Percentiles rank a stretch among this genome's conserved stretches.
These are phyloP conservation scores for Donacobius atricapilla DNA, from an alignment of 2,113 vertebrate genomes.

Conservation along the genomic window DNA sequence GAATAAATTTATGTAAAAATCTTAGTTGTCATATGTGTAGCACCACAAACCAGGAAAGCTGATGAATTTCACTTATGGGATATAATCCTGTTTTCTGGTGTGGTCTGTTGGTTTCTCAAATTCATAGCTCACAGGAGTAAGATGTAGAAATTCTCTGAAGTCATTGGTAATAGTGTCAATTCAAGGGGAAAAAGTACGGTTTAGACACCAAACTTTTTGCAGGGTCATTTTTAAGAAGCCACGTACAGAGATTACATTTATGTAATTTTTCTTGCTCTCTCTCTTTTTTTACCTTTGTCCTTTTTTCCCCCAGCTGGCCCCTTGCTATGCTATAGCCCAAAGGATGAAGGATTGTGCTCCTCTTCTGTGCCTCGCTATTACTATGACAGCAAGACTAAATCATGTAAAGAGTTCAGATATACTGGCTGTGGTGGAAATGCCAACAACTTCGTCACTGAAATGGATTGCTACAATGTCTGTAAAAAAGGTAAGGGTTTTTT, in stretches of 20 bases:
- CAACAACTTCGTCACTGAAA: constrained; percentile 85
- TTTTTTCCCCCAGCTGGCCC: constrained; percentile 68
- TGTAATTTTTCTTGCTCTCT: background rate
- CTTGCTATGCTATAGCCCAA: constrained; percentile 80
- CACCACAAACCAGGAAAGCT: background rate
- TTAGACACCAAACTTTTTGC: background rate
- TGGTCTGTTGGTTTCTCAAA: background rate
- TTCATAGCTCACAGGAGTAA: background rate
- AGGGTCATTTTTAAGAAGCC: background rate
- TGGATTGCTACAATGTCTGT: constrained; percentile 80
- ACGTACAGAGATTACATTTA: background rate
- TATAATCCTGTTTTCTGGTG: background rate
- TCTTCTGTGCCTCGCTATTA: constrained; percentile 86
- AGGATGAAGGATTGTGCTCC: constrained; percentile 84
- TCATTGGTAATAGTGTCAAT: background rate
- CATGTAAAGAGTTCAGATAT: constrained; percentile 84
- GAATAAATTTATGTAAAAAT: background rate
- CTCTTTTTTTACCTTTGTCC: rapidly evolving
- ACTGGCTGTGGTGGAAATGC: constrained; percentile 89
- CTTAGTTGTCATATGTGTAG: background rate
- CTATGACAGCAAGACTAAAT: constrained; percentile 77
- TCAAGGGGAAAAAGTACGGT: background rate
- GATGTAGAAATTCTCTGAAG: background rate
- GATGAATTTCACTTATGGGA: background rate
- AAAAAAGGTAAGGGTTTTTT: constrained; percentile 67